Conservation (phyloP, 1,140 invertebrate genomes). For the Microplitis demolitor region DNA sequence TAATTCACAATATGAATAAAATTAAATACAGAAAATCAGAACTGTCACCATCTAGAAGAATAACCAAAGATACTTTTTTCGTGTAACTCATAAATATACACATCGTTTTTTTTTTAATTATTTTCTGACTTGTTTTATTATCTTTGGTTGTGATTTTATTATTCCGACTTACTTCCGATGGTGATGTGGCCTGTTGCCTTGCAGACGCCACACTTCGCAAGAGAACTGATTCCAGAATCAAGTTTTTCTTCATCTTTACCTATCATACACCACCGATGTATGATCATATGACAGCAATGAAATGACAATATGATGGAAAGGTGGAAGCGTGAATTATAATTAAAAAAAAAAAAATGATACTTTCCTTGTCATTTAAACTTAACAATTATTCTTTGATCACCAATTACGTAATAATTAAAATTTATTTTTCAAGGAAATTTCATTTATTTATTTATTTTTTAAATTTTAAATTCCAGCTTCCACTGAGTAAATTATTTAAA, state of each 20-base stretch:
- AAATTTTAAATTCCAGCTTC: background rate
- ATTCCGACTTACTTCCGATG: conserved; percentile 58
- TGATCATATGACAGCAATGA: conserved; percentile 56
- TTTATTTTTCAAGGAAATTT: background rate
- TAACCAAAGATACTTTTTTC: conserved; percentile 38
- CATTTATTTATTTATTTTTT: conserved; percentile 26
- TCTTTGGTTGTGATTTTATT: conserved; percentile 44
- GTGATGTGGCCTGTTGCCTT: conserved; percentile 57
- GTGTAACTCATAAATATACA: conserved; percentile 21
- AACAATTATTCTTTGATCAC: conserved; percentile 14
- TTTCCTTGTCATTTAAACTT: conserved; percentile 3
- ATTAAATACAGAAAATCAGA: conserved; percentile 33
- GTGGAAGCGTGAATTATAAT: conserved; percentile 24
- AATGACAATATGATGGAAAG: conserved; percentile 48
- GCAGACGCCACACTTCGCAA: conserved; percentile 57
- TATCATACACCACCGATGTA: conserved; percentile 58
- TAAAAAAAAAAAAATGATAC: conserved; percentile 34
- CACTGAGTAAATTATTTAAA: background rate
- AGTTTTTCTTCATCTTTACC: conserved; percentile 58
- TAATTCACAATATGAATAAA: background rate
- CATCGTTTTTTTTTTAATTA: conserved; percentile 19
- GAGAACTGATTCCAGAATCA: conserved; percentile 58
- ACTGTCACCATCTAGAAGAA: conserved; percentile 49
- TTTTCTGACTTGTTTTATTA: conserved; percentile 37
- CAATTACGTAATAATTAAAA: background rate